Evolutionary conservation across 2,797 vertebrate species (phyloP).

Genomic region (Ptychadena robeensis): DNA sequence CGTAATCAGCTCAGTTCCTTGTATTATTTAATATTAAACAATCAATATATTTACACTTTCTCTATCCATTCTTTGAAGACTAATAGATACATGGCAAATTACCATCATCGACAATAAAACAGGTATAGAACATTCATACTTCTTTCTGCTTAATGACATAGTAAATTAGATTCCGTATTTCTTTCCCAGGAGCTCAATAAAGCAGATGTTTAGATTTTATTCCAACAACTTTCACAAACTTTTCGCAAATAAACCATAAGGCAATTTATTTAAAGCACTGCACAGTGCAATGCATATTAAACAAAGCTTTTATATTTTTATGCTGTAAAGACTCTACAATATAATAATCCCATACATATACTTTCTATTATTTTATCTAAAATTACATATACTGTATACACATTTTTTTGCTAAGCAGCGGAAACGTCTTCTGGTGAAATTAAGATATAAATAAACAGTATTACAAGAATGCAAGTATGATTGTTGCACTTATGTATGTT

Average conservation of each 20-base stretch:
- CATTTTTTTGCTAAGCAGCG: slow-evolving; percentile 19
- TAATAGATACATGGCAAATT: slow-evolving; percentile 55
- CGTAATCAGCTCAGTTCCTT: not conserved
- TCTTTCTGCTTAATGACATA: slow-evolving; percentile 62
- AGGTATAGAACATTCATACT: slow-evolving; percentile 54
- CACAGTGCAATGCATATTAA: slow-evolving; percentile 57
- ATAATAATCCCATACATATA: slow-evolving; percentile 32
- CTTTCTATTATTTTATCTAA: slow-evolving; percentile 2
- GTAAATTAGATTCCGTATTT: slow-evolving; percentile 63
- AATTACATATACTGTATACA: not conserved
- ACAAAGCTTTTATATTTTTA: slow-evolving; percentile 43
- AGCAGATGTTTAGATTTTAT: slow-evolving; percentile 62
- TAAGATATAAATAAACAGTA: slow-evolving; percentile 39
- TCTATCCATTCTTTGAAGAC: slow-evolving; percentile 38
- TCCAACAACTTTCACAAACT: slow-evolving; percentile 53
- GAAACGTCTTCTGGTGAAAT: slow-evolving; percentile 20
- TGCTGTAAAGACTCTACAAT: slow-evolving; percentile 26
- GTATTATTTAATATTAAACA: slow-evolving; percentile 38
- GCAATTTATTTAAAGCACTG: slow-evolving; percentile 58
- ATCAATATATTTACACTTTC: slow-evolving; percentile 39
- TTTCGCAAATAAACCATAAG: slow-evolving; percentile 64
- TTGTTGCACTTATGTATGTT: not conserved
- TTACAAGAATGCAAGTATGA: slow-evolving; percentile 32
- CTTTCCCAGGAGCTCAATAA: slow-evolving; percentile 67
- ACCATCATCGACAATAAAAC: slow-evolving; percentile 55